phyloP scores from a whole-genome alignment of 2,888 invertebrate genomes.

The Cordilura impudica region DNA sequence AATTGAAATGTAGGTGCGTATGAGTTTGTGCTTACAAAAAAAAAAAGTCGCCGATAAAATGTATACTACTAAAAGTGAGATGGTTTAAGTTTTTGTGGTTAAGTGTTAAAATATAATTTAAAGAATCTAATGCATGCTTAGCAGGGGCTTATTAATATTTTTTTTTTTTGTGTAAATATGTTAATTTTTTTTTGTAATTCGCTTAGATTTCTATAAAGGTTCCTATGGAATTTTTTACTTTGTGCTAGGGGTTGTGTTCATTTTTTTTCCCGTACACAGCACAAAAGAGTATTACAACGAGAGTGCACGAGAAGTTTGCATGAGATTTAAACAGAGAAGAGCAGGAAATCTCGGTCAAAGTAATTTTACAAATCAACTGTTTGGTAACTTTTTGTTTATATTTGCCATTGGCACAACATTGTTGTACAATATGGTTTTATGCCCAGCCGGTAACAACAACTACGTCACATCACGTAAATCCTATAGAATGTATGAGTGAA shows the following conservation, averaged over 20 bases:
- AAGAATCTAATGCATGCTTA: too few relatives aligned
- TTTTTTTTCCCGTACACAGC: conserved; percentile 22
- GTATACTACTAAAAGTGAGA: too few relatives aligned
- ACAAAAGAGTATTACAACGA: conserved; percentile 42
- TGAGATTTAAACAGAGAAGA: conserved; percentile 36
- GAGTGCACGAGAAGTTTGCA: conserved; percentile 8
- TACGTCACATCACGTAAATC: conserved; percentile 46
- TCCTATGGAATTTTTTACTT: conserved; percentile 46
- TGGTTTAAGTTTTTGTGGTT: too few relatives aligned
- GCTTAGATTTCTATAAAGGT: conserved; percentile 27
- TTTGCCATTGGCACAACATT: conserved; percentile 51
- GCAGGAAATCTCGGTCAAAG: conserved; percentile 76
- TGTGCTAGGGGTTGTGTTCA: conserved; percentile 22
- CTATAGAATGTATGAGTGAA: not conserved
- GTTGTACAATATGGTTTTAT: conserved; percentile 26
- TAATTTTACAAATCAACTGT: conserved; percentile 75
- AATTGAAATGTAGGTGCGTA: conserved; percentile 45
- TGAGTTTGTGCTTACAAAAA: conserved; percentile 16
- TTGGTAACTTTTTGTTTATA: conserved; percentile 40
- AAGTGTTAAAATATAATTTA: too few relatives aligned
- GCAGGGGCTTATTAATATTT: too few relatives aligned
- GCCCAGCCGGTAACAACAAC: conserved; percentile 53
- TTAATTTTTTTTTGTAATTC: conserved; percentile 22
- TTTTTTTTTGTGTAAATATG: not conserved
- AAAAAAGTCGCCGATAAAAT: conserved; percentile 19